Percentiles rank a stretch among this genome's conserved stretches.
Conservation (phyloP, 2,888 invertebrate genomes). For the Drosophila austrosaltans region DNA sequence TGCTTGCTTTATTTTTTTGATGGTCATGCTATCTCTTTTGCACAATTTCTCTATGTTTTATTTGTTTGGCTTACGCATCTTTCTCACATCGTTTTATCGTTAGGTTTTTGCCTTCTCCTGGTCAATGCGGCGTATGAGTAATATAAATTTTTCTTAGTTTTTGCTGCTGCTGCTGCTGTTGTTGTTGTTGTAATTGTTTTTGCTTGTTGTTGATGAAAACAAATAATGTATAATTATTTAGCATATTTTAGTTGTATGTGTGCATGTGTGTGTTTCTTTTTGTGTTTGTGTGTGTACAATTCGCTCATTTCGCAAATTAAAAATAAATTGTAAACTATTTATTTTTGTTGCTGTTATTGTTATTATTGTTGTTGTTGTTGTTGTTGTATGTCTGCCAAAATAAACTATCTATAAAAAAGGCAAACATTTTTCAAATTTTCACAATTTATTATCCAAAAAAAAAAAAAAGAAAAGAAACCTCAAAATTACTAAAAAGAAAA, state of each 20-base stretch:
- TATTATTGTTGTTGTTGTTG: conserved; percentile 33
- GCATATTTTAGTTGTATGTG: conserved; percentile 63
- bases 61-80: conserved; percentile 42
- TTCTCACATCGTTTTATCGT: conserved; percentile 45
- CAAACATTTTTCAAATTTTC: conserved; percentile 63
- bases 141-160: conserved; percentile 43
- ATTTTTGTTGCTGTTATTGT: conserved; percentile 32
- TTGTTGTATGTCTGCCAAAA: conserved; percentile 57
- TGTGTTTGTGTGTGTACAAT: conserved; percentile 9
- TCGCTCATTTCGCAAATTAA: conserved; percentile 25
- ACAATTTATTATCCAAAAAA: conserved; percentile 63
- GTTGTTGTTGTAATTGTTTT: conserved; percentile 2
- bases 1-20: too few relatives aligned
- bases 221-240: conserved; percentile 41
- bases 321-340: conserved; percentile 50
- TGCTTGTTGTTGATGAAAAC: conserved; percentile 25
- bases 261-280: conserved; percentile 4
- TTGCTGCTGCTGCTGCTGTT: conserved; percentile 28
- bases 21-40: conserved; percentile 1
- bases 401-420: conserved; percentile 54
- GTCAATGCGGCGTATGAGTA: conserved; percentile 64
- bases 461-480: conserved; percentile 53
- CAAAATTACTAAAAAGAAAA: conserved; percentile 13
- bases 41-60: background rate
- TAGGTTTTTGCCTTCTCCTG: conserved; percentile 3